Conservation (phyloP, 2,888 invertebrate genomes). For the Drosophila ochracea region DNA sequence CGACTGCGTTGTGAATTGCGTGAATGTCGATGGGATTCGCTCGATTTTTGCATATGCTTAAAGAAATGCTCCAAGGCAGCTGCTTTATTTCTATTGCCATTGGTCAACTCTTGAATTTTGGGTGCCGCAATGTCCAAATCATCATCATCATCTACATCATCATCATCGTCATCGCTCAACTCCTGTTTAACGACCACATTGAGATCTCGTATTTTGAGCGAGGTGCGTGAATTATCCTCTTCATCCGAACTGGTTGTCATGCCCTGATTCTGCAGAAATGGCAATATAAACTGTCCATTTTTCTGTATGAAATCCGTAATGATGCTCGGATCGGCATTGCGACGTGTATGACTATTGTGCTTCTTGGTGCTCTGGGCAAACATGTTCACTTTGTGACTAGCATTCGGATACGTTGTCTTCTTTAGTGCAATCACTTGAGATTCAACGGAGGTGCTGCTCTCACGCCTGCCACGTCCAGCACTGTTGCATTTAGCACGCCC, state of each 20-base stretch:
- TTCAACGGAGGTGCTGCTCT: slow-evolving; percentile 93
- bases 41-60: slow-evolving; percentile 80
- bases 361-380: slow-evolving; percentile 83
- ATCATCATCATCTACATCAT: slow-evolving; percentile 54
- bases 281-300: slow-evolving; percentile 84
- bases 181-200: slow-evolving; percentile 84
- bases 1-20: slow-evolving; percentile 84
- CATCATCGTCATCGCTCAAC: slow-evolving; percentile 75
- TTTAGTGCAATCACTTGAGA: slow-evolving; percentile 88
- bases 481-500: slow-evolving; percentile 75
- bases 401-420: slow-evolving; percentile 84
- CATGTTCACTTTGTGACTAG: slow-evolving; percentile 83
- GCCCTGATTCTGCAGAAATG: slow-evolving; percentile 85
- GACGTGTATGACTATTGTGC: slow-evolving; percentile 61
- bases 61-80: slow-evolving; percentile 76
- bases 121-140: slow-evolving; percentile 43
- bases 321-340: slow-evolving; percentile 83
- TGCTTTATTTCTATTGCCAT: slow-evolving; percentile 64
- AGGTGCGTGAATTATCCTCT: slow-evolving; percentile 83
- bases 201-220: slow-evolving; percentile 84
- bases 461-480: slow-evolving; percentile 82
- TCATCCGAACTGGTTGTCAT: slow-evolving; percentile 85
- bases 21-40: slow-evolving; percentile 80
- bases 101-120: slow-evolving; percentile 70
- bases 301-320: slow-evolving; percentile 83